Conservation (phyloP, 2,888 invertebrate species). For the Rhorus exstirpatorius region DNA sequence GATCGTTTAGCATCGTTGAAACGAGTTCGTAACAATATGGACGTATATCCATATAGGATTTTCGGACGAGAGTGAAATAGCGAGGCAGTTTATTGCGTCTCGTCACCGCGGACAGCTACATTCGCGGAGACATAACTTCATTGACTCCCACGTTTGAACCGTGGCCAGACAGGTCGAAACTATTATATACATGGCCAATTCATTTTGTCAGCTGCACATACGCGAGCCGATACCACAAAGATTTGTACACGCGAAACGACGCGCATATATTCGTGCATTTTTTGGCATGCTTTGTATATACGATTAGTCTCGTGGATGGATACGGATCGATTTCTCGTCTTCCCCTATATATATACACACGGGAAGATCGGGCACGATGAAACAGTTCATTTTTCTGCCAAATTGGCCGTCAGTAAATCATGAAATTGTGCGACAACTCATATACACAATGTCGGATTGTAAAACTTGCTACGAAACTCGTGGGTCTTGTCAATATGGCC, state of each 20-base stretch:
- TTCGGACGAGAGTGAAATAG: not conserved
- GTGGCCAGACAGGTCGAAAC: slow-evolving; percentile 47
- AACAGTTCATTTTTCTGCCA: too few species aligned
- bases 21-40: slow-evolving; percentile 3
- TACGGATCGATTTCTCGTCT: not conserved
- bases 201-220: slow-evolving; percentile 48
- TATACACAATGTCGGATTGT: too few species aligned
- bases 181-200: slow-evolving; percentile 61
- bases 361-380: too few species aligned
- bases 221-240: slow-evolving; percentile 26
- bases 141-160: slow-evolving; percentile 57
- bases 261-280: slow-evolving; percentile 31
- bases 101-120: slow-evolving; percentile 61
- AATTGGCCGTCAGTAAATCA: too few species aligned
- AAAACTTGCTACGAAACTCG: too few species aligned
- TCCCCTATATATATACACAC: too few species aligned
- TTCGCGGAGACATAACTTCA: slow-evolving; percentile 65
- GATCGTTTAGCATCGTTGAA: slow-evolving; percentile 34
- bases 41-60: slow-evolving; percentile 18
- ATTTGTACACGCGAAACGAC: slow-evolving; percentile 31
- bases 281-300: slow-evolving; percentile 12
- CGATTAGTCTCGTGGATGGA: slow-evolving; percentile 17
- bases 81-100: slow-evolving; percentile 48
- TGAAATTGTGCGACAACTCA: too few species aligned
- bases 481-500: too few species aligned